Percentiles rank a stretch among this genome's conserved stretches.
phyloP scores from a whole-genome alignment of 2,113 vertebrate genomes.

The Dolichallabes microphthalmus region DNA sequence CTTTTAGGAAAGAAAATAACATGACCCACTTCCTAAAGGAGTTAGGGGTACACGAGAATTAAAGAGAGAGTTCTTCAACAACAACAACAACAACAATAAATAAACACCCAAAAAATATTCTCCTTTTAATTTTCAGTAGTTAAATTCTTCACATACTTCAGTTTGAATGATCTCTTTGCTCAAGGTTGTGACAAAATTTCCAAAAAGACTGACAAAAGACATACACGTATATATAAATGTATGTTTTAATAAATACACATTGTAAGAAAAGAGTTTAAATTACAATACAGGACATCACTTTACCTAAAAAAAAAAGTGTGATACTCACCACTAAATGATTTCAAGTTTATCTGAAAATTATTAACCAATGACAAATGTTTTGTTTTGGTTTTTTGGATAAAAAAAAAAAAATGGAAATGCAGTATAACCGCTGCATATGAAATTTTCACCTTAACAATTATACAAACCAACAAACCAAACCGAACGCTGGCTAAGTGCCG shows the following conservation, averaged over 20 bases:
- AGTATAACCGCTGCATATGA: too few relatives aligned
- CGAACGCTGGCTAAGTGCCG: too few relatives aligned
- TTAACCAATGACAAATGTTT: neutral
- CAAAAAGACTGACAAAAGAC: neutral
- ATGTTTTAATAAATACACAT: slow-evolving; percentile 3
- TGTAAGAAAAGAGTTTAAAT: neutral
- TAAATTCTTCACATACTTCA: neutral
- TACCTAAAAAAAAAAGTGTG: neutral
- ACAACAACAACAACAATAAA: neutral
- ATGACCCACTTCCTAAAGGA: slow-evolving; percentile 46
- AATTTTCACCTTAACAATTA: too few relatives aligned
- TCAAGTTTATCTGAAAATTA: neutral
- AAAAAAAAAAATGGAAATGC: neutral
- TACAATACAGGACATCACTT: neutral
- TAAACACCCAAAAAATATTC: neutral
- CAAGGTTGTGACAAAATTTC: neutral
- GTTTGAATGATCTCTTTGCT: neutral
- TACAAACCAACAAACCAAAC: too few relatives aligned
- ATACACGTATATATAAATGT: neutral
- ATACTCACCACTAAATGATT: neutral
- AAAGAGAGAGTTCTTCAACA: neutral
- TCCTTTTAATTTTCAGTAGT: neutral
- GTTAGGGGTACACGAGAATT: neutral
- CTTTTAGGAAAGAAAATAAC: slow-evolving; percentile 35
- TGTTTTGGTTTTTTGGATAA: too few relatives aligned